phyloP scores from a whole-genome alignment of 1,140 invertebrate species.

The Macrostomum lignano region DNA sequence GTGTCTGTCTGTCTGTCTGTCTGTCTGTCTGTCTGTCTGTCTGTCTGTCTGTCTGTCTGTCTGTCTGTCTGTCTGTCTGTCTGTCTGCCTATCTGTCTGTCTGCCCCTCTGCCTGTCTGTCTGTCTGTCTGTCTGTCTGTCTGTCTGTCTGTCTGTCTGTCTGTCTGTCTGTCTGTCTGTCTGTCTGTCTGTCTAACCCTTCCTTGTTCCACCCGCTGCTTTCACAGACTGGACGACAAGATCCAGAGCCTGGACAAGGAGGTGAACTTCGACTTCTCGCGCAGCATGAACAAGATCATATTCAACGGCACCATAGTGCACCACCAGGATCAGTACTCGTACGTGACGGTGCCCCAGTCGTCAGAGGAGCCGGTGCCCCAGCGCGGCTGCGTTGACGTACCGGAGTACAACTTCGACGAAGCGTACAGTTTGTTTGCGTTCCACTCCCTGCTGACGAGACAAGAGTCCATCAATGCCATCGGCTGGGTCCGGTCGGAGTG shows the following conservation, averaged over 20 bases:
- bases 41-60: too few species aligned
- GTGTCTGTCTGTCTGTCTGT: too few species aligned
- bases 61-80: too few species aligned
- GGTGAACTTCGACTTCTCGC: constrained; percentile 26
- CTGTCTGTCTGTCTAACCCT: too few species aligned
- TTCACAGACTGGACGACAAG: constrained; percentile 22
- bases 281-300: constrained; percentile 28
- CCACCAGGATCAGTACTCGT: constrained; percentile 21
- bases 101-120: too few species aligned
- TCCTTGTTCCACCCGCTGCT: too few species aligned
- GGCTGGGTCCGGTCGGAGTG: constrained; percentile 36
- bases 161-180: too few species aligned
- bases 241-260: constrained; percentile 25
- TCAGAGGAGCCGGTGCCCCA: constrained; percentile 10
- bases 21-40: too few species aligned
- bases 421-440: constrained; percentile 26
- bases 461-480: constrained; percentile 37
- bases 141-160: too few species aligned
- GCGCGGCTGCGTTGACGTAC: constrained; percentile 19
- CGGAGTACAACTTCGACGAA: constrained; percentile 23
- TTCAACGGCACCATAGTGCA: constrained; percentile 23
- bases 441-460: constrained; percentile 21
- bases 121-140: too few species aligned
- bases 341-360: constrained; percentile 18
- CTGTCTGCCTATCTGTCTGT: too few species aligned